A percentile compares a stretch with the other conserved stretches of the same genome.
phyloP scores from a whole-genome alignment of 2,888 invertebrate species.

The Pyralis farinalis region DNA sequence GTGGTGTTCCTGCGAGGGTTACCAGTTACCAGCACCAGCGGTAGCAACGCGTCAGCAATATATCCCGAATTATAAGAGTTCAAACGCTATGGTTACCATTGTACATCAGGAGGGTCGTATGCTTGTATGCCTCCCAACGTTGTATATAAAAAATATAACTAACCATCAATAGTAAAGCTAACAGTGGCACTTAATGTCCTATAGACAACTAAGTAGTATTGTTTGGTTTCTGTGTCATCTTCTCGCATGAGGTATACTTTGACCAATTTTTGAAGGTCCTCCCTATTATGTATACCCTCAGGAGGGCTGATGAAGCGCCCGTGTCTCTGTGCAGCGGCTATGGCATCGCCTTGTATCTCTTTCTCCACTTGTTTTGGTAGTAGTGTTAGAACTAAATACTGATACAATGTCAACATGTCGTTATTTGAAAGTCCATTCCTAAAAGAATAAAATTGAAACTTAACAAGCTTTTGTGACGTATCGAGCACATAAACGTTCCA shows the following conservation, averaged over 20 bases:
- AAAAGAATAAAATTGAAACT: no score
- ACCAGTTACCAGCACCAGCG: no score
- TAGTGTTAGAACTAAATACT: conserved; percentile 90
- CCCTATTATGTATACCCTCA: conserved; percentile 56
- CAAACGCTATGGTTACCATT: no score
- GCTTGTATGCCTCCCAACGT: no score
- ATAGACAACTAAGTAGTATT: conserved; percentile 91
- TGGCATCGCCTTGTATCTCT: conserved; percentile 86
- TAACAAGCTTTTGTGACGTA: no score
- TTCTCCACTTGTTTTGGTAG: conserved; percentile 88
- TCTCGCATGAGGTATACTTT: conserved; percentile 85
- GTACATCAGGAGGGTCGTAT: no score
- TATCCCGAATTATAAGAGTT: no score
- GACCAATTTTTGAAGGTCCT: conserved; percentile 83
- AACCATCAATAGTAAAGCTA: conserved; percentile 92
- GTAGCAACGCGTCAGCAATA: no score
- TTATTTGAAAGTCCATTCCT: conserved; percentile 93
- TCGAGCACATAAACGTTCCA: no score
- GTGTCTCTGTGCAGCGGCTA: conserved; percentile 67
- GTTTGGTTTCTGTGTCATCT: conserved; percentile 74
- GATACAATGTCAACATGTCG: conserved; percentile 94
- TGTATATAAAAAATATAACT: conserved; percentile 34
- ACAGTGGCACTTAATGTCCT: conserved; percentile 92
- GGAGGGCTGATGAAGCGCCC: conserved; percentile 70
- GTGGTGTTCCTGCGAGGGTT: no score